Evolutionary conservation across 2,113 vertebrate genomes (phyloP).

Genomic region (Glaucidium brasilianum): DNA sequence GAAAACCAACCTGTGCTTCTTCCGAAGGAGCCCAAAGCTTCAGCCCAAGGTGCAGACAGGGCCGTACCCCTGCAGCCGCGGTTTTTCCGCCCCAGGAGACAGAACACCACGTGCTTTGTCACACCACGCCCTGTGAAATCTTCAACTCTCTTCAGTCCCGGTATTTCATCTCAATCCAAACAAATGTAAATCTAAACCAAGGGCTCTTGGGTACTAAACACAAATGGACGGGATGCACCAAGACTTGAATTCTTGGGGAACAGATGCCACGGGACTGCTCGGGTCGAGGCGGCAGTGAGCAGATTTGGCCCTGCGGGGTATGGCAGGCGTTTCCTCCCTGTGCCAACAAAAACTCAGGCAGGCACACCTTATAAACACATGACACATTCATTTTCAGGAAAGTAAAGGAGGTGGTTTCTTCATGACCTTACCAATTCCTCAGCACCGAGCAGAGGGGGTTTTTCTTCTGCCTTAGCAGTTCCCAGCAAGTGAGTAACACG

Average conservation of each 20-base stretch:
- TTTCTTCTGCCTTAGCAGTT: neutral
- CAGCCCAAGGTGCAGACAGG: neutral
- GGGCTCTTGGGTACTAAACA: neutral
- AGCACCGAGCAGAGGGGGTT: neutral
- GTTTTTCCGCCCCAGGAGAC: neutral
- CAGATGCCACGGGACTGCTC: neutral
- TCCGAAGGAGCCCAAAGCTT: neutral
- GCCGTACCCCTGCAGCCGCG: rapidly evolving
- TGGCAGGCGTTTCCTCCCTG: neutral
- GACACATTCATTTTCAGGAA: neutral
- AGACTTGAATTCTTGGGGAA: rapidly evolving
- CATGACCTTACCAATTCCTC: neutral
- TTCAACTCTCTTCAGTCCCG: neutral
- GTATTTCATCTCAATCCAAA: rapidly evolving
- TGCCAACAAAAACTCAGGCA: neutral
- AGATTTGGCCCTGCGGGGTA: neutral
- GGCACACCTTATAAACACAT: neutral
- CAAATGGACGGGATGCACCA: rapidly evolving
- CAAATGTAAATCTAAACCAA: neutral
- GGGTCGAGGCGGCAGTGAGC: neutral
- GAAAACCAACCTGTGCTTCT: neutral
- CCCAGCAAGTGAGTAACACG: neutral
- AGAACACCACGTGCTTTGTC: neutral
- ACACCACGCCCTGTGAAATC: rapidly evolving
- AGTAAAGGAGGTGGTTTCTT: neutral